Evolutionary conservation across 2,113 vertebrate species (phyloP), one percentile per base, ranked within the genome.

Genomic region (Leptosomus discolor): DNA sequence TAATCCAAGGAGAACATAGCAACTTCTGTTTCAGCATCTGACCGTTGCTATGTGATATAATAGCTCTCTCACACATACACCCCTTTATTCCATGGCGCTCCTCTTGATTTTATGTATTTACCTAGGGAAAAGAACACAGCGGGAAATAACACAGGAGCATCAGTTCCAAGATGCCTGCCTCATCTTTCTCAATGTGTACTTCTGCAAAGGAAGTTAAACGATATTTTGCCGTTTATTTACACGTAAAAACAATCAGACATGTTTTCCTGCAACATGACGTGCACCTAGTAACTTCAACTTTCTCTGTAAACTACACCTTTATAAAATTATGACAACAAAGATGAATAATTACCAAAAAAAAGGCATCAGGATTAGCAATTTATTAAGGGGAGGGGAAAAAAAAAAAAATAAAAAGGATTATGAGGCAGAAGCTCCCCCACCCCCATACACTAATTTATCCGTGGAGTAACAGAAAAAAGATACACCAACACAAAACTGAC

Each of bases 21-120:
- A 24, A 6, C 24, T 58, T 89, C 46, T 53, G 43, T 32, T 67
- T 41, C 50, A 37, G 73, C 17, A 37, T 29, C 68, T 51, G 23
- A 45, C 1, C 2, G 46, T 17, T 73, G 39, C 27, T 18, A 1
- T 23, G 4, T 5, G 16, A 63, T 29, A 26, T 3, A n/a, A 43
- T 8, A 46, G 50, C 6, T 15, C 36, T 14, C 21, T 5, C 63
- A 26, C 27, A 22, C 32, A 15, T 17, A 23, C 30, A 8, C 30
- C 29, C 26, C 18, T 43, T 85, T 17, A 46, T n/a, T 22, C 56
- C 22, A 15, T 3, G 20, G 12, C 48, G 18, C 19, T 46, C 29
- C 17, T 48, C 53, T 37, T 41, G 58, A 24, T 30, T 88, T 88
- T 26, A 27, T 30, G 6, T 15, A 53, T 36, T 24, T 15, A 37